Percentiles rank a stretch among this genome's conserved stretches.
These are phyloP conservation scores for Cnemophilus loriae DNA, from an alignment of 2,113 vertebrate genomes.

Conservation along the genomic window DNA sequence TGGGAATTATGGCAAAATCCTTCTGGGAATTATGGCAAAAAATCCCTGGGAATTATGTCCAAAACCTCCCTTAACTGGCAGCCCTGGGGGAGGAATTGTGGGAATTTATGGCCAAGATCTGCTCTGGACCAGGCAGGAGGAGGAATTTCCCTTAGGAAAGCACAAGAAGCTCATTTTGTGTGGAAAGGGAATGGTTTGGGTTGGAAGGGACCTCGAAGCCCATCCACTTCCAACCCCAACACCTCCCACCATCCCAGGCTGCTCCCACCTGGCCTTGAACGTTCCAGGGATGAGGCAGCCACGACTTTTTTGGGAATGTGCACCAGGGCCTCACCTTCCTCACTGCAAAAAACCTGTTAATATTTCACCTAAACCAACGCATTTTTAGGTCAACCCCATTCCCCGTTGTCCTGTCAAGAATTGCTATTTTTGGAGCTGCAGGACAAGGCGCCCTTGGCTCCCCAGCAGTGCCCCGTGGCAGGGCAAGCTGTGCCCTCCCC, in stretches of 20 bases:
- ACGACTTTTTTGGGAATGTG: not conserved
- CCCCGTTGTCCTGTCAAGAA: fast-evolving
- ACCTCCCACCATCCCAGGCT: fast-evolving
- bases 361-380: fast-evolving
- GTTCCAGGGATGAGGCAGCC: not conserved
- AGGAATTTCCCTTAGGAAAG: not conserved
- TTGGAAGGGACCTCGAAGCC: too few relatives aligned
- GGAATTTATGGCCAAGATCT: not conserved
- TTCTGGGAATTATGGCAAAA: not conserved
- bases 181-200: not conserved
- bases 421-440: not conserved
- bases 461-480: not conserved
- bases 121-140: not conserved
- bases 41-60: not conserved
- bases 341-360: fast-evolving
- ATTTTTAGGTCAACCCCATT: not conserved
- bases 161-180: not conserved
- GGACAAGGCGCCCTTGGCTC: not conserved
- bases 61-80: too few relatives aligned
- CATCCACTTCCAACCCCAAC: not conserved
- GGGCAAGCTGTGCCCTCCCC: not conserved
- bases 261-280: not conserved
- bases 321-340: fast-evolving
- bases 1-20: too few relatives aligned
- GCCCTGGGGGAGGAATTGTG: too few relatives aligned